A percentile compares a stretch with the other conserved stretches of the same genome.
These are phyloP conservation scores for Nephotettix cincticeps DNA, from an alignment of 1,140 invertebrate species.

Conservation along the genomic window DNA sequence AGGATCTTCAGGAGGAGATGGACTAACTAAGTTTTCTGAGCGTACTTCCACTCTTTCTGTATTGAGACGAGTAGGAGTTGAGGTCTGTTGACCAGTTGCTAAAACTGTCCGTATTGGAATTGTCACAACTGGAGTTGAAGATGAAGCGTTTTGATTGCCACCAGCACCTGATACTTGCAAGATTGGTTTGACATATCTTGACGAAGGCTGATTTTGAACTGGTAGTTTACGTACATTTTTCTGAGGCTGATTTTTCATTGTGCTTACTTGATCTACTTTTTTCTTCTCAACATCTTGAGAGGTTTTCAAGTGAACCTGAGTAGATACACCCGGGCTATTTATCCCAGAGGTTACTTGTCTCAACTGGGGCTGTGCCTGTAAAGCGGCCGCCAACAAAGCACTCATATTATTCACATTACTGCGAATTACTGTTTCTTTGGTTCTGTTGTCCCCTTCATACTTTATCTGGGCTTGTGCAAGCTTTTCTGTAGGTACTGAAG, in stretches of 20 bases:
- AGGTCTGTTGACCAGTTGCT: slow-evolving; percentile 45
- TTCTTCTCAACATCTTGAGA: slow-evolving; percentile 23
- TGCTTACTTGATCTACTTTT: slow-evolving; percentile 2
- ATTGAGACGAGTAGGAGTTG: slow-evolving; percentile 42
- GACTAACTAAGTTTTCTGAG: slow-evolving; percentile 41
- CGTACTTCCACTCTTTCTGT: slow-evolving; percentile 36
- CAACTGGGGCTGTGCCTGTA: slow-evolving; percentile 37
- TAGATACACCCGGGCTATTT: background rate
- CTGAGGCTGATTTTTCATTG: background rate
- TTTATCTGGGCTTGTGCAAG: slow-evolving; percentile 13
- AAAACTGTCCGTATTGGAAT: slow-evolving; percentile 45
- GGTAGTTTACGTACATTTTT: slow-evolving; percentile 8
- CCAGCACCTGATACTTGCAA: slow-evolving; percentile 52
- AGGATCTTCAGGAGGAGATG: slow-evolving; percentile 41
- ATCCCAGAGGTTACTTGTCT: slow-evolving; percentile 1
- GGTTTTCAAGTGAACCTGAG: slow-evolving; percentile 5
- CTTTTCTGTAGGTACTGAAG: slow-evolving; percentile 20
- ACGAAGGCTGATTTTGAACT: slow-evolving; percentile 13
- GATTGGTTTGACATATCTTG: slow-evolving; percentile 54
- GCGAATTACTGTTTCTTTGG: slow-evolving; percentile 48
- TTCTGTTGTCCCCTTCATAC: slow-evolving; percentile 32
- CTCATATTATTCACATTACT: slow-evolving; percentile 48
- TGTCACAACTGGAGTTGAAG: slow-evolving; percentile 46
- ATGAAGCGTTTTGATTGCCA: slow-evolving; percentile 25
- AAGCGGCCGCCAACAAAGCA: slow-evolving; percentile 48